Evolutionary conservation across 2,113 vertebrate genomes (phyloP).

Genomic region (Corythoichthys haematopterus): DNA sequence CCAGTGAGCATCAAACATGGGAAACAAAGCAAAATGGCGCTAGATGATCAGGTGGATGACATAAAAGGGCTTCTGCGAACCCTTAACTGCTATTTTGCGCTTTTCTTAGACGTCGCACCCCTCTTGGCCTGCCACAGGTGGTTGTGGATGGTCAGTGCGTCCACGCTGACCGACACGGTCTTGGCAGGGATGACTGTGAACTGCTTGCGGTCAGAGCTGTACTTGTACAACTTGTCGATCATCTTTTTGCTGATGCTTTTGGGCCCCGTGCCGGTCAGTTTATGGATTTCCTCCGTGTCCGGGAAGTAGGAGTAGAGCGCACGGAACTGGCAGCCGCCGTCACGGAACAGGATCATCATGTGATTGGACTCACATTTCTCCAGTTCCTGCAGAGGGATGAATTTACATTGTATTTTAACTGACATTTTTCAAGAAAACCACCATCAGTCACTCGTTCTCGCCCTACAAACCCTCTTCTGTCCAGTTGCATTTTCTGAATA

Average conservation of each 20-base stretch:
- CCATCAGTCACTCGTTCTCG: too few species aligned
- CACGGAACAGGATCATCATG: constrained; percentile 93
- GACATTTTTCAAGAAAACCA: too few species aligned
- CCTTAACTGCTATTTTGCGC: constrained; percentile 61
- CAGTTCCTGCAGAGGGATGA: constrained; percentile 75
- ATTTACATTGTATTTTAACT: neutral
- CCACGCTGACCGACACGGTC: constrained; percentile 95
- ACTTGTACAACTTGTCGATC: constrained; percentile 97
- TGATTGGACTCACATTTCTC: constrained; percentile 95
- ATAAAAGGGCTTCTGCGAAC: neutral
- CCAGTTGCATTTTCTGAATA: too few species aligned
- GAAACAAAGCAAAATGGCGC: constrained; percentile 39
- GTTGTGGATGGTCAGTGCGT: constrained; percentile 93
- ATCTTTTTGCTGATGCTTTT: constrained; percentile 91
- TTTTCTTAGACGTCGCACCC: constrained; percentile 80
- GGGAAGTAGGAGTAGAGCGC: constrained; percentile 90
- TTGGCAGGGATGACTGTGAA: constrained; percentile 94
- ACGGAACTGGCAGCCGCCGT: constrained; percentile 92
- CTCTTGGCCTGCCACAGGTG: constrained; percentile 94
- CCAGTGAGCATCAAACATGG: constrained; percentile 17
- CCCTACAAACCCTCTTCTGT: too few species aligned
- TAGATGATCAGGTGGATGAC: constrained; percentile 13
- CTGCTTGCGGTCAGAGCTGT: constrained; percentile 96
- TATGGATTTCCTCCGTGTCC: constrained; percentile 88
- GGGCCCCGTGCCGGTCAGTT: constrained; percentile 88